Evolutionary conservation across 2,113 vertebrate species (phyloP).

Genomic region (Heptranchias perlo): DNA sequence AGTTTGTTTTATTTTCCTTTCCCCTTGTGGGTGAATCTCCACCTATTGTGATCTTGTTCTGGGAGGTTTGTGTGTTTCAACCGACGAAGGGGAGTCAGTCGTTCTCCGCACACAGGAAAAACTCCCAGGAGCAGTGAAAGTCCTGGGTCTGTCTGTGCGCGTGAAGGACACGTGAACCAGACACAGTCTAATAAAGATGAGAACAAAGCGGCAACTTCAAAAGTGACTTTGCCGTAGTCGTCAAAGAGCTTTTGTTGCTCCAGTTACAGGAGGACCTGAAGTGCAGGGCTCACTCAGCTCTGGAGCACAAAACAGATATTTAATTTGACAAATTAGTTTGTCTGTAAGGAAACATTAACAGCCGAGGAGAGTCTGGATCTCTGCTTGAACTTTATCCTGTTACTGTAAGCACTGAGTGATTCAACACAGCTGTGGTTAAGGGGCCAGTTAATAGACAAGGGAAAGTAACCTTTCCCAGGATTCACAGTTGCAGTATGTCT

Average conservation of each 20-base stretch:
- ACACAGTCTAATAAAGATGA: not conserved
- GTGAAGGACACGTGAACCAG: not conserved
- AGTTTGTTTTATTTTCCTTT: not conserved
- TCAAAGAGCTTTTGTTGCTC: not conserved
- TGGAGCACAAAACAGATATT: constrained; percentile 4
- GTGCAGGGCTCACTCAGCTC: not conserved
- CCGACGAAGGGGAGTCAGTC: not conserved
- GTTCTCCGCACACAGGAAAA: not conserved
- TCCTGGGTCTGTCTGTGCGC: not conserved
- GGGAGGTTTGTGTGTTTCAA: not conserved
- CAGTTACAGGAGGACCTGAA: not conserved
- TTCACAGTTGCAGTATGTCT: constrained; percentile 20
- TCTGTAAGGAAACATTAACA: constrained; percentile 29
- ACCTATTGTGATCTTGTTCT: not conserved
- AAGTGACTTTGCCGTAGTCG: not conserved
- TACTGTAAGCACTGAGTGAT: constrained; percentile 37
- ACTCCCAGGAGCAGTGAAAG: not conserved
- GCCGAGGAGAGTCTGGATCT: constrained; percentile 16
- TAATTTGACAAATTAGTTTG: constrained; percentile 38
- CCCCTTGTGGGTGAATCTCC: not conserved
- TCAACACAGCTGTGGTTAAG: constrained; percentile 31
- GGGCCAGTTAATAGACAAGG: constrained; percentile 31
- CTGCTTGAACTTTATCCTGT: constrained; percentile 36
- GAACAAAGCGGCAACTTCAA: not conserved
- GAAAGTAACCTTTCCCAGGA: constrained; percentile 36